Evolutionary conservation across 2,797 vertebrate genomes (phyloP), one percentile per base, ranked within the genome.

Genomic region (Mycteria americana): DNA sequence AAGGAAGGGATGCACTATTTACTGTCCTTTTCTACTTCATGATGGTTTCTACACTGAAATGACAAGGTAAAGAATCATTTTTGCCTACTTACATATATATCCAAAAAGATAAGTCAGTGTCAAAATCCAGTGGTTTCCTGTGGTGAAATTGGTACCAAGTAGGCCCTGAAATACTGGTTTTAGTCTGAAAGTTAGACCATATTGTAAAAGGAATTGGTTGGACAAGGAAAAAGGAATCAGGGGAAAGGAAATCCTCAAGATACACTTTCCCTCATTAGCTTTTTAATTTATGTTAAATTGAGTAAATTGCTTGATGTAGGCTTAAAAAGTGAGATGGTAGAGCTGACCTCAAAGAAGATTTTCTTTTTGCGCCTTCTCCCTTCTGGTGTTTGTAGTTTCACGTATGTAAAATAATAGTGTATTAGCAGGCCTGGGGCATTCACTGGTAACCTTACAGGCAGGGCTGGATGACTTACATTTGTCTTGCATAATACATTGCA

Each of bases 201-300:
- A 11, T 48, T 37, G 3, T 65, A 12, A 69, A 48, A 82, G 28
- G 35, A 84, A 41, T 82, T 79, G 60, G 5, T 79, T 74, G 74
- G 57, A 37, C 48, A 50, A 37, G 3, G 33, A n/a, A 54, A 65
- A 77, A 18, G 24, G 30, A 87, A 91, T 39, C 8, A 9, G 57
- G 46, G 76, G 13, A 86, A 70, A 25, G 59, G 67, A 89, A 97
- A 91, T 89, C 81, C 72, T 87, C 63, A 43, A 25, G 88, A 84
- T 41, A 50, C 17, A 7, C 70, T 87, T 92, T 15, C 33, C 56
- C 43, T 87, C 70, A 73, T 86, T 88, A 86, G 41, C 50, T 87
- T 88, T 73, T 67, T 68, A 69, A 90, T 95, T 81, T 67, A 79
- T 70, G 63, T 70, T 67, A 30, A 87, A 59, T 41, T 35, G 33